Percentiles rank a stretch among this genome's conserved stretches.
Evolutionary conservation across 2,888 invertebrate genomes (phyloP).

Genomic region (Eucriotettix oculatus): DNA sequence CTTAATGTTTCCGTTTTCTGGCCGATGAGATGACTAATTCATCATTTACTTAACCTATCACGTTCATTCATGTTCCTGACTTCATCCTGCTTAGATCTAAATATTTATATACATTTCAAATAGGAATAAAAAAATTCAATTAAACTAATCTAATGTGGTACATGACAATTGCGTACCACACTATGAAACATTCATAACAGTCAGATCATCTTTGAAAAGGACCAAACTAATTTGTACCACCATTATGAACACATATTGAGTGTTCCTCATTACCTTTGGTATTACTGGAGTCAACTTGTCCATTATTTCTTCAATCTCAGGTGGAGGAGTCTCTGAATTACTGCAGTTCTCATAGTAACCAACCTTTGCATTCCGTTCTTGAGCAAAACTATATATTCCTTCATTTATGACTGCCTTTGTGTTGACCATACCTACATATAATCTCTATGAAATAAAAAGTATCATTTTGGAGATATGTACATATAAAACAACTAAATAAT

Average conservation of each 20-base stretch:
- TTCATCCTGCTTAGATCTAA: too few species aligned
- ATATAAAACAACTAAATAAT: not conserved
- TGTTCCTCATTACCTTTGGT: slow-evolving; percentile 46
- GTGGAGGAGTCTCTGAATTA: slow-evolving; percentile 13
- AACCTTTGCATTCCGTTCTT: slow-evolving; percentile 19
- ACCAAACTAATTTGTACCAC: too few species aligned
- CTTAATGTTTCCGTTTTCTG: too few species aligned
- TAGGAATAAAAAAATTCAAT: too few species aligned
- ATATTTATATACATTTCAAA: too few species aligned
- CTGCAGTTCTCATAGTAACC: not conserved
- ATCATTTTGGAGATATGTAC: not conserved
- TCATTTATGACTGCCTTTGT: slow-evolving; percentile 38
- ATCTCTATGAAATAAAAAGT: not conserved
- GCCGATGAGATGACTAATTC: too few species aligned
- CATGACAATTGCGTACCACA: too few species aligned
- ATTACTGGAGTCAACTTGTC: slow-evolving; percentile 53
- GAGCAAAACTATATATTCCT: slow-evolving; percentile 35
- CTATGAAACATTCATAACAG: too few species aligned
- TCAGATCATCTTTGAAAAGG: too few species aligned
- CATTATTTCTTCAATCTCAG: slow-evolving; percentile 20
- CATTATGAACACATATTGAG: not conserved
- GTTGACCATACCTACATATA: slow-evolving; percentile 35
- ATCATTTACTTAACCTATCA: too few species aligned
- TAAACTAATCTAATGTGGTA: too few species aligned
- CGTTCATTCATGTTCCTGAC: too few species aligned